Evolutionary conservation across 2,888 invertebrate species (phyloP), one percentile per base, ranked within the genome.

Genomic region (Andrena hattorfiana): DNA sequence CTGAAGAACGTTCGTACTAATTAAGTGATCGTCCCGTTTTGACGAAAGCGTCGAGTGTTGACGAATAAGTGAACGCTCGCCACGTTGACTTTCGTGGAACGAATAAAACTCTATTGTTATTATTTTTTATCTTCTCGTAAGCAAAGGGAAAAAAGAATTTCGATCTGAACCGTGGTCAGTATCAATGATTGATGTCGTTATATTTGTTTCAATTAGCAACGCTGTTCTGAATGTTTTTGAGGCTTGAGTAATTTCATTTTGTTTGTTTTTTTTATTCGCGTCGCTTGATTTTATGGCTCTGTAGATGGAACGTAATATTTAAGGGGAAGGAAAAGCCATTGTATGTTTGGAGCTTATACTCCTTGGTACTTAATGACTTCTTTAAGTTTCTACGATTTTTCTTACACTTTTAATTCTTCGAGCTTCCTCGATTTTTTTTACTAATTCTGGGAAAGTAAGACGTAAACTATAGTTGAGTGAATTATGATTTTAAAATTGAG

Each of bases 1-100:
- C 63, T 77, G 23, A 54, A 59, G 2, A 77, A 20, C n/a, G 1
- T 48, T 66, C 48, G 42, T 26, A 13, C 51, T 16, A 60, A 59
- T 56, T 28, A n/a, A 26, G 30, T 4, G n/a, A 42, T 71, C 35
- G 26, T 67, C 49, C 26, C 28, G 32, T 63, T 48, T 69, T 54
- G 30, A 68, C 49, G 30, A 32, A 32, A 20, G 5, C 32, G 1
- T 20, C 30, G 23, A 0, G 16, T 20, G 8, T 35, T 20, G 2
- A 3, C 8, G 16, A 0, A 68, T 13, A 56, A 42, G 26, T 56
- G 10, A 4, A 48, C 0, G 20, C 51, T 62, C 51, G 26, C 13
- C n/a, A 62, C 42, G 10, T 56, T 42, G 32, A n/a, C 35, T n/a
- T 20, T n/a, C 20, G 13, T 2, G 26, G n/a, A 63, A 69, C 4